phyloP scores from a whole-genome alignment of 2,888 invertebrate species.

The Acrobasis consociella region DNA sequence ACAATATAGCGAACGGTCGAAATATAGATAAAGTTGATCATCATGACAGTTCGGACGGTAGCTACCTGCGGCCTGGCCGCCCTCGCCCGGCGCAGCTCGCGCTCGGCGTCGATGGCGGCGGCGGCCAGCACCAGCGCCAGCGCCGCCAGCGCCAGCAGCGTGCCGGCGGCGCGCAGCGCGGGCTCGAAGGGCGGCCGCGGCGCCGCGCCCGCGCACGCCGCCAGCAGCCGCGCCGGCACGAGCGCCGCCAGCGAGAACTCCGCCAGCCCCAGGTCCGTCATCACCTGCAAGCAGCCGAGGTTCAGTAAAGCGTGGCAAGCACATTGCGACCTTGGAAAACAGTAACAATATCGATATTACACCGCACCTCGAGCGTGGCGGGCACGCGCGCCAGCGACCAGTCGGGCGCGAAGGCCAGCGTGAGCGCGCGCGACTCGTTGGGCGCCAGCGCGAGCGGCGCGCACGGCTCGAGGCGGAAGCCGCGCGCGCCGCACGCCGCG shows the following conservation, averaged over 20 bases:
- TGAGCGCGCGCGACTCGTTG: conserved; percentile 58
- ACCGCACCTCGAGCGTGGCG: conserved; percentile 45
- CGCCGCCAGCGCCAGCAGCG: conserved; percentile 47
- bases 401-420: conserved; percentile 59
- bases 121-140: conserved; percentile 56
- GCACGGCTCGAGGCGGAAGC: conserved; percentile 64
- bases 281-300: conserved; percentile 29
- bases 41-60: no score
- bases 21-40: no score
- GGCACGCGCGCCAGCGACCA: conserved; percentile 55
- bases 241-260: conserved; percentile 50
- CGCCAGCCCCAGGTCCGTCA: conserved; percentile 44
- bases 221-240: conserved; percentile 47
- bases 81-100: conserved; percentile 45
- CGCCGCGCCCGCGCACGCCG: conserved; percentile 49
- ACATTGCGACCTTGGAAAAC: no score
- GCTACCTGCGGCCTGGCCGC: conserved; percentile 70
- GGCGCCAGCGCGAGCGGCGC: conserved; percentile 57
- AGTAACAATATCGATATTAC: no score
- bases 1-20: no score
- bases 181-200: conserved; percentile 81
- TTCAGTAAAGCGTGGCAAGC: no score
- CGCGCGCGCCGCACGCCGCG: conserved; percentile 59
- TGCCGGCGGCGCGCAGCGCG: conserved; percentile 78
- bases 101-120: conserved; percentile 49